phyloP scores from a whole-genome alignment of 2,113 vertebrate species.

The Cervus canadensis region DNA sequence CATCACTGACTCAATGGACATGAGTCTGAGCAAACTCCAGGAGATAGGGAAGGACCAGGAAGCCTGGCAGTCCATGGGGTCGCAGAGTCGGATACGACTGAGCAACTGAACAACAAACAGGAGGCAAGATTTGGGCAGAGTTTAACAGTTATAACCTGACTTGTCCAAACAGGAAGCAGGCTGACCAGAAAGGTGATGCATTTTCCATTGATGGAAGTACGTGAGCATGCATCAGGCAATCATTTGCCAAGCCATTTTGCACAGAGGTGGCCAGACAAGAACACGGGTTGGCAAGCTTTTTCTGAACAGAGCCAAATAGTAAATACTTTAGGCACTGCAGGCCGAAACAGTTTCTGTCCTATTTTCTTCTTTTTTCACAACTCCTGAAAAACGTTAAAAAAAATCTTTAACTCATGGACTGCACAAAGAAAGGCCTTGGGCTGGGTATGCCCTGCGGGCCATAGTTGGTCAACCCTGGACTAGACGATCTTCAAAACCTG shows the following conservation, averaged over 20 bases:
- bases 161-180: conserved; percentile 6
- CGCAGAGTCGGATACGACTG: neutral
- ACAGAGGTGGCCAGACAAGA: neutral
- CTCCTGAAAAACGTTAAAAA: neutral
- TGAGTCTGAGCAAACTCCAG: neutral
- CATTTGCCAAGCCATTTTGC: neutral
- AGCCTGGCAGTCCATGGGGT: neutral
- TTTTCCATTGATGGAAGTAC: conserved; percentile 14
- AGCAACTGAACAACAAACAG: neutral
- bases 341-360: neutral
- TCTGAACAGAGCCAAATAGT: neutral
- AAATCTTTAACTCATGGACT: neutral
- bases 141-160: conserved; percentile 14
- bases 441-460: neutral
- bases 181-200: neutral
- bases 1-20: neutral
- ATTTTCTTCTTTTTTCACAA: neutral
- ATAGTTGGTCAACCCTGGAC: neutral
- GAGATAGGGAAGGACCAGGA: neutral
- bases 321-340: neutral
- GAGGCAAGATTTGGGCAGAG: neutral
- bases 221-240: neutral
- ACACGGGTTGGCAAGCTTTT: neutral
- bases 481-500: neutral
- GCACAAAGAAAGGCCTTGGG: neutral